Evolutionary conservation across 1,140 invertebrate species (phyloP), one percentile per base, ranked within the genome.

Genomic region (Drosophila micromelanica): DNA sequence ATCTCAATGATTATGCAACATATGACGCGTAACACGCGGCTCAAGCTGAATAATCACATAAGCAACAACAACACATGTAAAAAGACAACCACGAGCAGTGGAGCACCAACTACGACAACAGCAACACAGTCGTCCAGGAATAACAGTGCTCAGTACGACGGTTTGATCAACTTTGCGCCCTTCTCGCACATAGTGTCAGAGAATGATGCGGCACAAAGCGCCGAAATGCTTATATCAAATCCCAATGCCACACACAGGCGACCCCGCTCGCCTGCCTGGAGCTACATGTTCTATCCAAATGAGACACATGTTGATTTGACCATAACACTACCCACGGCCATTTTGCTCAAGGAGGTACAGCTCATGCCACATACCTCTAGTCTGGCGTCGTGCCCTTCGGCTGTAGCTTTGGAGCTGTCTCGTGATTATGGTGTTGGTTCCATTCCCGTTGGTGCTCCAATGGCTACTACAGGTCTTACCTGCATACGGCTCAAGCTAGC

Each of bases 241-340:
- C 96, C 96, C 27, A 82, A 94, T 92, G 94, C 95, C 0, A 95
- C 96, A 12, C 96, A 98, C 76, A 93, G 97, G 73, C 93, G 97
- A 73, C 96, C 97, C 1, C 93, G 97, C 57, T 96, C 96, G 6
- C 96, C 97, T 1, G 96, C 97, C 43, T 98, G 97, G 96, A 96
- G 96, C 35, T 98, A 98, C 92, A 97, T 98, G 92, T 98, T 98
- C 93, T 97, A 97, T 92, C 96, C 97, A 0, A 96, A 97, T 77
- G 97, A 98, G 92, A 95, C 95, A 8, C 97, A 96, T 93, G 95
- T 98, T 0, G 97, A 98, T 91, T 93, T 98, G 5, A 96, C 95
- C 5, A 94, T 98, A 17, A 95, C 95, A n/a, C 92, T 98, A 74
- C 97, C 97, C 1, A 98, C 96, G 91, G 97, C 97, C n/a, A 95